Evolutionary conservation across 2,888 invertebrate genomes (phyloP), one percentile per base, ranked within the genome.

Genomic region (Ischnura elegans): DNA sequence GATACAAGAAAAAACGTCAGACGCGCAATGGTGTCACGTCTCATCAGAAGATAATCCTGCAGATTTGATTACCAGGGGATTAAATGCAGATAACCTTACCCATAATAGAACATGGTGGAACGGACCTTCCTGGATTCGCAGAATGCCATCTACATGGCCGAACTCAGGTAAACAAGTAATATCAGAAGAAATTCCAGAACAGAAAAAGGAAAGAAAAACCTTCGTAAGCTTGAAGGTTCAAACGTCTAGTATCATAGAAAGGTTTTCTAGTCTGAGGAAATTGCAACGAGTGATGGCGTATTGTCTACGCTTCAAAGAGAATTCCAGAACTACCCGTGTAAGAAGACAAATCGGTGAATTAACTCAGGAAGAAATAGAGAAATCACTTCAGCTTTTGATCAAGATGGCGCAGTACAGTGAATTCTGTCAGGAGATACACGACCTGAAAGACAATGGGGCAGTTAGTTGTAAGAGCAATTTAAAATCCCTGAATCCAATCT

Each of bases 11-110:
- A 29, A 94, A 21, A 93, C 94, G 10, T 84, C 94, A 5, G 86
- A 42, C 25, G 10, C 42, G n/a, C 16, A 94, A 16, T 95, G 95
- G 95, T 76, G 51, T 46, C 94, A 95, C 42, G 85, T 86, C 16
- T 42, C 43, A 25, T 86, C 85, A 42, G 42, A 19, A 86, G 85
- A 86, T 19, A 86, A 86, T 42, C 85, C 85, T 16, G 61, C 61
- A 25, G 61, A 61, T 6, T 16, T 61, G 2, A 61, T 61, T 61
- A 25, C 25, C 6, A 61, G 61, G n/a, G 61, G 61, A 25, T 2
- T 61, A 25, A 21, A 61, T 61, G 61, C 61, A 61, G 61, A 61
- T 16, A 25, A 6, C 25, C 61, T 61, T 5, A 6, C n/a, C 21
- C 61, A 61, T n/a, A 61, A 16, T n/a, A 21, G n/a, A 16, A 25